A percentile compares a stretch with the other conserved stretches of the same genome.
These are phyloP conservation scores for Chlorodrepanis virens DNA, from an alignment of 2,113 vertebrate genomes.

Conservation along the genomic window DNA sequence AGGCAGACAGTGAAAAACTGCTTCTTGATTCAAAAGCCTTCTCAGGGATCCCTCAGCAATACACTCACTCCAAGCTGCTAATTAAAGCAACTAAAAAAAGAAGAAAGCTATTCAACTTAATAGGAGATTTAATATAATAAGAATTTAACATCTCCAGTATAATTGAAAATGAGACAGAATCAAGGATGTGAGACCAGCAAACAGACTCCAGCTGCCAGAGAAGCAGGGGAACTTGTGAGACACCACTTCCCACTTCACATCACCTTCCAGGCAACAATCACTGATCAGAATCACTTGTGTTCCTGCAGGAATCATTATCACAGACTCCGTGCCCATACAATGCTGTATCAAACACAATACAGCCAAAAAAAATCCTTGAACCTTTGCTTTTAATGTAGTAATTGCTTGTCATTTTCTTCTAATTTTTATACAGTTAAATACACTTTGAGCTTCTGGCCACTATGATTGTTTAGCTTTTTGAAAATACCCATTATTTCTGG, in stretches of 20 bases:
- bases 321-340: fast-evolving
- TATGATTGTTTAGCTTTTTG: background rate
- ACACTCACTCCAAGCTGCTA: background rate
- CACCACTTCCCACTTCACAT: background rate
- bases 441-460: background rate
- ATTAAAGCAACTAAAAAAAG: background rate
- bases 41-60: background rate
- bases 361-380: background rate
- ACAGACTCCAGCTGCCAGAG: background rate
- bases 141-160: background rate
- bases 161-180: background rate
- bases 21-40: background rate
- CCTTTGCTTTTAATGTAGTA: background rate
- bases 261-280: background rate
- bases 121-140: background rate
- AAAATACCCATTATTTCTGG: background rate
- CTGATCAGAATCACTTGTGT: background rate
- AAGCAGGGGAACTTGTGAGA: background rate
- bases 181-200: background rate
- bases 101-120: background rate
- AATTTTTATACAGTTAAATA: background rate
- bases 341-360: background rate
- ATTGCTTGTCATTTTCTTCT: background rate
- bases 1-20: background rate
- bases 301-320: background rate